A percentile compares a stretch with the other conserved stretches of the same genome.
phyloP scores from a whole-genome alignment of 1,140 invertebrate species.

The Drosophila suzukii region DNA sequence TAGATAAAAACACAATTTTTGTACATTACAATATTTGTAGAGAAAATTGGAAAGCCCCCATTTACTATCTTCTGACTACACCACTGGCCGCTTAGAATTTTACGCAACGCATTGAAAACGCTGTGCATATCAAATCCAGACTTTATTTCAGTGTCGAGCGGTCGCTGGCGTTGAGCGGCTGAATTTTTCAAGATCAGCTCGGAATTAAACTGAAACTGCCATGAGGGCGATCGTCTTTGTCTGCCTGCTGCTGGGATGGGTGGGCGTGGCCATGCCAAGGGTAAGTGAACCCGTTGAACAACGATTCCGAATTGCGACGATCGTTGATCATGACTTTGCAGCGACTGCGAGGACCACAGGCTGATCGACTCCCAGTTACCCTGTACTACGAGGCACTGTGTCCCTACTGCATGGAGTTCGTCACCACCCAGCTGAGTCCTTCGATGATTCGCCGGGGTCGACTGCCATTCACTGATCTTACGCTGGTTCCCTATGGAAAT shows the following conservation, averaged over 20 bases:
- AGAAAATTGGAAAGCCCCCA: neutral
- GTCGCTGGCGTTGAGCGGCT: conserved; percentile 13
- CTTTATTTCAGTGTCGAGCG: conserved; percentile 35
- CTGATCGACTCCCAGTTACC: conserved; percentile 45
- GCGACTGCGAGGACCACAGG: conserved; percentile 10
- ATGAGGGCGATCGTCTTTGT: conserved; percentile 26
- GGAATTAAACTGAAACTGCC: conserved; percentile 6
- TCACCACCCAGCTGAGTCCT: conserved; percentile 55
- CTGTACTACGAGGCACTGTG: conserved; percentile 80
- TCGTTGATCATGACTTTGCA: conserved; percentile 14
- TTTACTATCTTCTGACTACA: neutral
- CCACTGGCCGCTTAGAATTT: conserved; percentile 3
- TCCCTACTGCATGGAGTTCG: conserved; percentile 72
- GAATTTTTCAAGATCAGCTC: conserved; percentile 29
- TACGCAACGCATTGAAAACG: neutral
- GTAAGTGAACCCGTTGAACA: conserved; percentile 16
- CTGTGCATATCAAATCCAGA: conserved; percentile 3
- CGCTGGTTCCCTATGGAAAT: conserved; percentile 76
- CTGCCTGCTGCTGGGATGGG: conserved; percentile 24
- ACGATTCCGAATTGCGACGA: neutral
- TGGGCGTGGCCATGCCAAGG: conserved; percentile 14
- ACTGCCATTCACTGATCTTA: conserved; percentile 57
- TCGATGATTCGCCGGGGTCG: conserved; percentile 53
- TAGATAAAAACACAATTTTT: neutral
- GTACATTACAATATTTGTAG: neutral